Evolutionary conservation across 2,113 vertebrate genomes (phyloP).

Genomic region (Datnioides undecimradiatus): DNA sequence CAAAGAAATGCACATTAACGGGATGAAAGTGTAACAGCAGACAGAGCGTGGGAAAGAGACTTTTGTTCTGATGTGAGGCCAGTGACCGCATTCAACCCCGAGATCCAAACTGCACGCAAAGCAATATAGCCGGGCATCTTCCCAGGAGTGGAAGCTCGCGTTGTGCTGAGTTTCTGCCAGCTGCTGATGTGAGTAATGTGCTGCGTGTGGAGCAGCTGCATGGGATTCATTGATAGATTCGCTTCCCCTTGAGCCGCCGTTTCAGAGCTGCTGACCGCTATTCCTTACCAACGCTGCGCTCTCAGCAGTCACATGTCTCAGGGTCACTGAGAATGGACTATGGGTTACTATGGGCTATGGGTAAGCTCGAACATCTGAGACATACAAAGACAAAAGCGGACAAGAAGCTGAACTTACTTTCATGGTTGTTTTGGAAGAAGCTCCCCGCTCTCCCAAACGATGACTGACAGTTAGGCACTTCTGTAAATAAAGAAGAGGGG

Average conservation of each 20-base stretch:
- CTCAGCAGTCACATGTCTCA: background rate
- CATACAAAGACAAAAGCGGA: background rate
- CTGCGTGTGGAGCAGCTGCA: constrained; percentile 1
- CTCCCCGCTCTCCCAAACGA: constrained; percentile 89
- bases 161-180: constrained; percentile 9
- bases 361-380: background rate
- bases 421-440: constrained; percentile 91
- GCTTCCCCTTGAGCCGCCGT: constrained; percentile 28
- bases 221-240: constrained; percentile 1
- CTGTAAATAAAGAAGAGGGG: constrained; percentile 80
- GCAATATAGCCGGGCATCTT: constrained; percentile 27
- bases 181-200: constrained; percentile 5
- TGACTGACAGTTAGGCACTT: constrained; percentile 98
- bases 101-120: constrained; percentile 40
- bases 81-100: background rate
- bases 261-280: constrained; percentile 27
- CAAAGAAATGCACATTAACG: background rate
- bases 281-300: background rate
- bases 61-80: background rate
- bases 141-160: constrained; percentile 20
- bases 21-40: background rate
- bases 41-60: constrained; percentile 23
- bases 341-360: too few species aligned
- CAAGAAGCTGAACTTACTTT: constrained; percentile 84
- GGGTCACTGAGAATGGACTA: constrained; percentile 1